These are phyloP conservation scores for Yasuhikotakia modesta DNA, from an alignment of 2,797 vertebrate genomes.

Conservation along the genomic window DNA sequence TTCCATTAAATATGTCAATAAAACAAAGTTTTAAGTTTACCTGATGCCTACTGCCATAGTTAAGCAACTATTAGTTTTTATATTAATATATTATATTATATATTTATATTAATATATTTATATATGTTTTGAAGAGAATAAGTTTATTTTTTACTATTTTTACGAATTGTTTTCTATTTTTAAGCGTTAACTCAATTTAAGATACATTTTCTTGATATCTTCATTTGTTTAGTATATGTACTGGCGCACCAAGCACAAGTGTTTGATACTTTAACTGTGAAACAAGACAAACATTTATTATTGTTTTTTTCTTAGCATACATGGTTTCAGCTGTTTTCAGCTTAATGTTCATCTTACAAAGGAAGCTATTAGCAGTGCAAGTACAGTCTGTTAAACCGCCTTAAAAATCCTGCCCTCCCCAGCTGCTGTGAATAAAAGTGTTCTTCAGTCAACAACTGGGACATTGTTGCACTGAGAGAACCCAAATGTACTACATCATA, in stretches of 20 bases:
- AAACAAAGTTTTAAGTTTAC: too few relatives aligned
- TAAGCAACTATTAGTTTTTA: background rate
- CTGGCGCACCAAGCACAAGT: too few relatives aligned
- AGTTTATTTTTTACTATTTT: too few relatives aligned
- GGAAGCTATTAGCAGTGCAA: constrained; percentile 25
- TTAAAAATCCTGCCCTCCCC: constrained; percentile 32
- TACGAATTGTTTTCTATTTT: too few relatives aligned
- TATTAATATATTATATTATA: too few relatives aligned
- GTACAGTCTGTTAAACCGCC: constrained; percentile 41
- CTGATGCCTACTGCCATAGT: too few relatives aligned
- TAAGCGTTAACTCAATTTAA: too few relatives aligned
- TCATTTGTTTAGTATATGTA: too few relatives aligned
- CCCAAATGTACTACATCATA: constrained; percentile 58
- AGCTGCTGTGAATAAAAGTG: constrained; percentile 51
- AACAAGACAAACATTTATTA: background rate
- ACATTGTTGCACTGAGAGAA: constrained; percentile 56
- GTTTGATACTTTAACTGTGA: background rate
- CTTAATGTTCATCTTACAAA: constrained; percentile 17
- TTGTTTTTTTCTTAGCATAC: background rate
- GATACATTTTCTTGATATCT: too few relatives aligned
- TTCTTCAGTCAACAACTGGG: constrained; percentile 58
- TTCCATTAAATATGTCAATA: background rate
- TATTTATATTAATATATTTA: too few relatives aligned
- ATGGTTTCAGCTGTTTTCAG: background rate
- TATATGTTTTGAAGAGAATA: too few relatives aligned